A percentile compares a stretch with the other conserved stretches of the same genome.
These are phyloP conservation scores for Crotalus horridus DNA, from an alignment of 2,113 vertebrate genomes.

Conservation along the genomic window DNA sequence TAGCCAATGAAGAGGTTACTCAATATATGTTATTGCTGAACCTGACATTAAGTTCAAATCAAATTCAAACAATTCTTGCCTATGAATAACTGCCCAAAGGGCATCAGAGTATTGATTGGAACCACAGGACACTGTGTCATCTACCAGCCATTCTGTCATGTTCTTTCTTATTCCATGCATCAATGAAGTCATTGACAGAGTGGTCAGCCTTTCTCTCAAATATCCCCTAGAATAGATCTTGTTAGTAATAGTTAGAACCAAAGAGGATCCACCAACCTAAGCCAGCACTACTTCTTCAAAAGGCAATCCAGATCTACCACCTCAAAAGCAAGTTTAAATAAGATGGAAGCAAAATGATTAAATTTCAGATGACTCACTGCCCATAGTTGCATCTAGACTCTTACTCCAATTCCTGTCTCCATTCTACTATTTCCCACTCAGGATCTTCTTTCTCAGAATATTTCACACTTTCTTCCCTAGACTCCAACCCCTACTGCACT, in stretches of 20 bases:
- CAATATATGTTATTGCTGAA: neutral
- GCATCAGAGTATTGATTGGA: neutral
- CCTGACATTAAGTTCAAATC: neutral
- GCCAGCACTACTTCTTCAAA: neutral
- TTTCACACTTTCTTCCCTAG: neutral
- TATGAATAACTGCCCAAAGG: neutral
- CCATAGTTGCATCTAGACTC: neutral
- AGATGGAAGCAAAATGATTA: neutral
- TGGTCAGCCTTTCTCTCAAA: neutral
- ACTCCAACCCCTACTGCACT: neutral
- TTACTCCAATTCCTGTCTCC: neutral
- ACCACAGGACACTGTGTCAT: neutral
- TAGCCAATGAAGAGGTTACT: neutral
- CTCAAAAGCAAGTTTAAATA: neutral
- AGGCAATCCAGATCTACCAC: neutral
- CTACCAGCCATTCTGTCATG: neutral
- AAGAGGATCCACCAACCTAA: neutral
- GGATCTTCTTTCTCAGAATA: neutral
- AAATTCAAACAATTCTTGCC: neutral
- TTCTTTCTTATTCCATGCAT: neutral
- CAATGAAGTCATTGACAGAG: neutral
- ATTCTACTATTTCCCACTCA: neutral
- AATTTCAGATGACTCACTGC: neutral
- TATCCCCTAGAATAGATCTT: neutral
- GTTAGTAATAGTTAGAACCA: neutral